phyloP scores from a whole-genome alignment of 2,888 invertebrate species.

The Teleogryllus oceanicus region DNA sequence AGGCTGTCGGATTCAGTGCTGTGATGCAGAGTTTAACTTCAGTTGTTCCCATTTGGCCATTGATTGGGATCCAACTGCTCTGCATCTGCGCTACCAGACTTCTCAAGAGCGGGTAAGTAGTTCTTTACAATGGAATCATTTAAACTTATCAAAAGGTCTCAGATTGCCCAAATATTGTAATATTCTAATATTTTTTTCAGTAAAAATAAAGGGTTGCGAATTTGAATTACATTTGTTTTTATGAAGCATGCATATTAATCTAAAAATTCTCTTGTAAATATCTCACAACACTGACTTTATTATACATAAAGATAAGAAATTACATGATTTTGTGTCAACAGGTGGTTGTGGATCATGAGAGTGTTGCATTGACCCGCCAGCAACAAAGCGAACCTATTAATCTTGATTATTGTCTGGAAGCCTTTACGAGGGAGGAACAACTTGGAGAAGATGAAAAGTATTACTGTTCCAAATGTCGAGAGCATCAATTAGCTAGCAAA shows the following conservation, averaged over 20 bases:
- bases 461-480: conserved; percentile 79
- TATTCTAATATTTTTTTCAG: not conserved
- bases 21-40: conserved; percentile 45
- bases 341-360: conserved; percentile 72
- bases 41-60: conserved; percentile 62
- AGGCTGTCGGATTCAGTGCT: conserved; percentile 76
- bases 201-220: not conserved
- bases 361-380: conserved; percentile 65
- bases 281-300: too few species aligned
- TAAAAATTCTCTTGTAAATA: too few species aligned
- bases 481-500: conserved; percentile 81
- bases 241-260: too few species aligned
- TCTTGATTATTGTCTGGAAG: conserved; percentile 77
- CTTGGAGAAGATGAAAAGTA: conserved; percentile 74
- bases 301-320: too few species aligned
- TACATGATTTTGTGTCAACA: conserved; percentile 43
- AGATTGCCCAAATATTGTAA: not conserved
- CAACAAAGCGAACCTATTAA: conserved; percentile 79
- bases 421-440: conserved; percentile 83
- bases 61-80: conserved; percentile 93
- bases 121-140: too few species aligned
- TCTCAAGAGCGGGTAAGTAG: conserved; percentile 64
- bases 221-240: too few species aligned
- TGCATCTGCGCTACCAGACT: conserved; percentile 83
- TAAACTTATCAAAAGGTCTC: too few species aligned